Evolutionary conservation across 1,140 invertebrate genomes (phyloP), one percentile per base, ranked within the genome.

Genomic region (Nautilus pompilius): DNA sequence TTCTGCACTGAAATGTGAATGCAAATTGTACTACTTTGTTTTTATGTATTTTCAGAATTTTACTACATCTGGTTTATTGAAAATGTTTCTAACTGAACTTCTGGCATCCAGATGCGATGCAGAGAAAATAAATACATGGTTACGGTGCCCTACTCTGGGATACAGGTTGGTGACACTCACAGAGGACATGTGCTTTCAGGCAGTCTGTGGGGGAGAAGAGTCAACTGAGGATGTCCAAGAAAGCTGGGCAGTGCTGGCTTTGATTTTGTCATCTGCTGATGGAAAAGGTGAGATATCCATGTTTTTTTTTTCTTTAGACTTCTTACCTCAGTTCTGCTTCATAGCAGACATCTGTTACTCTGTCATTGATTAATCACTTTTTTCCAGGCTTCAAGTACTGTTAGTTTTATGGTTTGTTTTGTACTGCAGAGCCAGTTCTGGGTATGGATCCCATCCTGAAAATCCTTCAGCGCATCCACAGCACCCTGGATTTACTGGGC

Each of bases 231-330:
- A 66, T 17, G 46, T 65, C 8, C 57, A 60, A 20, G 58, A 66
- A 48, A 62, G 61, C 54, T 68, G 68, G 46, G 33, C 60, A 26
- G 61, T 75, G 8, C 53, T 77, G 29, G 68, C 69, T 33, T 67
- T 75, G 24, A 70, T 73, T 15, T 61, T 77, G 29, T 69, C 70
- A 20, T 57, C 71, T 15, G 66, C 49, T 57, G 59, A 68, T 15
- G 66, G 64, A 32, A 57, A 64, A 63, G 71, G 73, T 74, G 65
- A 46, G 22, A 45, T 54, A 6, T 17, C 20, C 26, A 24, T 53
- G 22, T 24, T 53, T 53, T n/a, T n/a, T n/a, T n/a, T n/a, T n/a
- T n/a, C n/a, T n/a, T n/a, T n/a, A n/a, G n/a, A n/a, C n/a, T n/a
- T n/a, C n/a, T n/a, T n/a, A n/a, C n/a, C n/a, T n/a, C n/a, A n/a